These are phyloP conservation scores for Mystacornis crossleyi DNA, from an alignment of 2,113 vertebrate species.

Conservation along the genomic window DNA sequence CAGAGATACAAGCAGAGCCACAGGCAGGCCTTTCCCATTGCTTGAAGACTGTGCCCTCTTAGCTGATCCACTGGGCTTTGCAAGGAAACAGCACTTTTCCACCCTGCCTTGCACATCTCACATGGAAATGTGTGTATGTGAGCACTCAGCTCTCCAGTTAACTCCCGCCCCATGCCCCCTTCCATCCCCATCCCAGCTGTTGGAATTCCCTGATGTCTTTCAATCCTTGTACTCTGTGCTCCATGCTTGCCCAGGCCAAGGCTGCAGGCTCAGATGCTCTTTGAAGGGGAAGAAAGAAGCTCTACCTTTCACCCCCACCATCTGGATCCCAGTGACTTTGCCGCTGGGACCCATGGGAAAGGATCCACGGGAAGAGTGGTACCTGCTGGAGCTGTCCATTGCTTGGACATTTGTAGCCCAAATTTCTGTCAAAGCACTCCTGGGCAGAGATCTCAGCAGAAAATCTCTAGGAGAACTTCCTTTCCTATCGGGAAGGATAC, in stretches of 20 bases:
- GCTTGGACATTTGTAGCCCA: not conserved
- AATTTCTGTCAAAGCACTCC: not conserved
- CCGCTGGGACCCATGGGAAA: not conserved
- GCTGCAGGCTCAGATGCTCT: not conserved
- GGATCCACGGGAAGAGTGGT: not conserved
- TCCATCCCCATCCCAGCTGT: not conserved
- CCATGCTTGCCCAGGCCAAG: rapidly evolving
- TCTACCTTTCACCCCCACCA: not conserved
- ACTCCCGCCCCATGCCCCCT: rapidly evolving
- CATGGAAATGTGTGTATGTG: rapidly evolving
- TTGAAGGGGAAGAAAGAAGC: not conserved
- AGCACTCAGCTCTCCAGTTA: not conserved
- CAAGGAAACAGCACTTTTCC: not conserved
- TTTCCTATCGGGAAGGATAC: not conserved
- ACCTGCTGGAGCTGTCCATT: not conserved
- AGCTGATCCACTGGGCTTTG: not conserved
- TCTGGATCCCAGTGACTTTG: rapidly evolving
- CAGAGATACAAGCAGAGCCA: not conserved
- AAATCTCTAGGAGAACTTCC: not conserved
- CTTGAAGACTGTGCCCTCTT: not conserved
- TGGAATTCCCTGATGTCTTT: not conserved
- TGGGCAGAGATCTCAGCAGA: not conserved
- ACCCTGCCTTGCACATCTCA: not conserved
- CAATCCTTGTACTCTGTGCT: not conserved
- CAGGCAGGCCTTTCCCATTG: not conserved